These are phyloP conservation scores for Enteromius argenteus DNA, from an alignment of 2,797 vertebrate genomes.

Conservation along the genomic window DNA sequence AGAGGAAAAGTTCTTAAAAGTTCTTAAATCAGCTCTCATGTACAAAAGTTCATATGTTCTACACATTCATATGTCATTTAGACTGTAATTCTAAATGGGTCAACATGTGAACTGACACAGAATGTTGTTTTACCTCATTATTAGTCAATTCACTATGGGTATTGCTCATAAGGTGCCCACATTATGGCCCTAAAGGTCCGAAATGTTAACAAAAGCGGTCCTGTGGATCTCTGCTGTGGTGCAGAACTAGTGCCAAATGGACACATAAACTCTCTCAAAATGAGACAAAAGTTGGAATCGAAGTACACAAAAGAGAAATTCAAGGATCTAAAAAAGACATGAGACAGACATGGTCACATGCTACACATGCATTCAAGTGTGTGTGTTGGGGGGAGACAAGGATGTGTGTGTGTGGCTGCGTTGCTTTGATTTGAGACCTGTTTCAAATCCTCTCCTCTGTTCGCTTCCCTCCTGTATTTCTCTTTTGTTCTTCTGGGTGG, in stretches of 20 bases:
- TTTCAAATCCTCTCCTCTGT: slow-evolving; percentile 52
- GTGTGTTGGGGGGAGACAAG: not conserved
- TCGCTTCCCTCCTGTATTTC: slow-evolving; percentile 21
- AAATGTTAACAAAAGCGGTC: slow-evolving; percentile 44
- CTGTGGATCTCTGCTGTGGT: slow-evolving; percentile 18
- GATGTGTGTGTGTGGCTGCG: not conserved
- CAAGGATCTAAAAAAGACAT: slow-evolving; percentile 10
- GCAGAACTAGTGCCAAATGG: slow-evolving; percentile 32
- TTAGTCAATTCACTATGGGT: not conserved
- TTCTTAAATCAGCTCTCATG: not conserved
- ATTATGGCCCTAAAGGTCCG: not conserved
- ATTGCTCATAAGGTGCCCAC: not conserved
- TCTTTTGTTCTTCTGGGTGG: slow-evolving; percentile 63
- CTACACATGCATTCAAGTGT: slow-evolving; percentile 3
- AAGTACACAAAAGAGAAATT: slow-evolving; percentile 16
- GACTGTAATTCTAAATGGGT: not conserved
- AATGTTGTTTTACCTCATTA: not conserved
- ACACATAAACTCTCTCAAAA: slow-evolving; percentile 47
- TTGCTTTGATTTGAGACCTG: slow-evolving; percentile 53
- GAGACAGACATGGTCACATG: slow-evolving; percentile 27
- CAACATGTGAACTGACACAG: not conserved
- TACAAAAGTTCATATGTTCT: not conserved
- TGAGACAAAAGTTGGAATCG: not conserved
- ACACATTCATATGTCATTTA: not conserved
- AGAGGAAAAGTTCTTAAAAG: not conserved